Conservation (phyloP, 1,140 invertebrate species). For the Aphis craccivora region DNA sequence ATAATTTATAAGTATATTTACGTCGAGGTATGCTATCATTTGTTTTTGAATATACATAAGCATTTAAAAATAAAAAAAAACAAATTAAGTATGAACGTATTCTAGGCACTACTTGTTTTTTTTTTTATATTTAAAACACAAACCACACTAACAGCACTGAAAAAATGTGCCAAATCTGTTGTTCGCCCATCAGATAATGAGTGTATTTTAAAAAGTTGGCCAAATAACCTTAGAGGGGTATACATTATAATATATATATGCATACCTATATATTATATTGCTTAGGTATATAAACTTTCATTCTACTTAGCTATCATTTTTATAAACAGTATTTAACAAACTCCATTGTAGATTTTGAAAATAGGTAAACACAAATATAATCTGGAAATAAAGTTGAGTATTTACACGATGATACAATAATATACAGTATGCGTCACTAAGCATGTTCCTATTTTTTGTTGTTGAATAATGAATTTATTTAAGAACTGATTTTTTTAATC, state of each 20-base stretch:
- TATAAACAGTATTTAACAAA: not conserved
- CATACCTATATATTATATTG: not conserved
- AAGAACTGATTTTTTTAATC: no score
- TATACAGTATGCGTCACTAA: not conserved
- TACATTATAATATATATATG: not conserved
- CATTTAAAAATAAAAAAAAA: not conserved
- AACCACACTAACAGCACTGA: not conserved
- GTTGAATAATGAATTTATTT: not conserved
- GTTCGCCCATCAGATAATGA: constrained; percentile 26
- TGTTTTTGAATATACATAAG: not conserved
- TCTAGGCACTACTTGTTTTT: not conserved
- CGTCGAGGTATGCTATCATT: no score
- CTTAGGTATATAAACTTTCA: not conserved
- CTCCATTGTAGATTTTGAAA: not conserved
- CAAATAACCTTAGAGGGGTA: not conserved
- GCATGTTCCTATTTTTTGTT: not conserved
- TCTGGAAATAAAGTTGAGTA: not conserved
- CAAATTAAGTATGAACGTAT: not conserved
- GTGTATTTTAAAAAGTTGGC: not conserved
- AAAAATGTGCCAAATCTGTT: constrained; percentile 20
- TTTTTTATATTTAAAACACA: not conserved
- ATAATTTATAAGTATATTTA: no score
- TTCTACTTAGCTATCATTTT: not conserved
- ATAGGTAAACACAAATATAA: not conserved
- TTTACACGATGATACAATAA: not conserved